phyloP scores from a whole-genome alignment of 2,113 vertebrate species.

The Chionomys nivalis region DNA sequence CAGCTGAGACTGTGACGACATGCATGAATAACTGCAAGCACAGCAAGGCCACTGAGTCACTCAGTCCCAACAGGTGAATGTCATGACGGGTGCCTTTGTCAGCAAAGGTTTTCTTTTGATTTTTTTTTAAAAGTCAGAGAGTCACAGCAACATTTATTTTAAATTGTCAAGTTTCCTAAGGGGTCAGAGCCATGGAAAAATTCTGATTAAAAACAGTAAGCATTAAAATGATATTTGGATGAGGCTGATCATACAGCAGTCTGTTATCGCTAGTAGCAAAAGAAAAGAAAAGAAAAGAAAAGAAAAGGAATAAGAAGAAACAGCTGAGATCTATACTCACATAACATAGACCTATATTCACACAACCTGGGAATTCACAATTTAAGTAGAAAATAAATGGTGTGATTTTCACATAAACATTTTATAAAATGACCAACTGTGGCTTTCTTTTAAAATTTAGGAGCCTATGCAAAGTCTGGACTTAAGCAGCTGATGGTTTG shows the following conservation, averaged over 20 bases:
- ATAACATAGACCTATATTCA: not conserved
- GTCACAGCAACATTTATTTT: not conserved
- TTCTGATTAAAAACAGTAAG: not conserved
- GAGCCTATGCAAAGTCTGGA: not conserved
- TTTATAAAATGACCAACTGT: not conserved
- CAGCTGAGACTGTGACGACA: not conserved
- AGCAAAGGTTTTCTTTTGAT: not conserved
- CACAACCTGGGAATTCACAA: not conserved
- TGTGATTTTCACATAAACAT: not conserved
- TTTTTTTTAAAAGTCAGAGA: not conserved
- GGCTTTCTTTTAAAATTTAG: not conserved
- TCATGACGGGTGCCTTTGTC: not conserved
- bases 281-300: not conserved
- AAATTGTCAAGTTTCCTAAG: constrained; percentile 6
- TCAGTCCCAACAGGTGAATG: not conserved
- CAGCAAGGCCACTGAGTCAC: not conserved
- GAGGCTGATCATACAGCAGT: not conserved
- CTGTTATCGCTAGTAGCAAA: not conserved
- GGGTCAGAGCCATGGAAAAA: not conserved
- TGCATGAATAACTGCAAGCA: not conserved
- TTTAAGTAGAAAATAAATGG: not conserved
- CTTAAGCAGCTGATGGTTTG: not conserved
- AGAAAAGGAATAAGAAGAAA: not conserved
- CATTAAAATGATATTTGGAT: not conserved
- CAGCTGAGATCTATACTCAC: not conserved